Conservation (phyloP, 2,888 invertebrate species). For the Apantesis nais region DNA sequence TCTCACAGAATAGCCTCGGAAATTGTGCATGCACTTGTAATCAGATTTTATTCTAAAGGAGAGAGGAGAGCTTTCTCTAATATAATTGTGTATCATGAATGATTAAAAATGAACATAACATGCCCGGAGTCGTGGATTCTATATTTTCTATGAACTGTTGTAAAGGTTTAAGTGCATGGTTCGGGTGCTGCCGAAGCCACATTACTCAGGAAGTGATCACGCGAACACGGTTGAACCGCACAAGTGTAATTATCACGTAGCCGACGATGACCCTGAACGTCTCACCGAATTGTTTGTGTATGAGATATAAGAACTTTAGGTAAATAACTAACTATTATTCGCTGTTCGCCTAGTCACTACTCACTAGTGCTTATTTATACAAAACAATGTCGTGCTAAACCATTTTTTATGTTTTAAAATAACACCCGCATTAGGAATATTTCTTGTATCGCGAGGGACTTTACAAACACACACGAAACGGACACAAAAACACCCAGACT, state of each 20-base stretch:
- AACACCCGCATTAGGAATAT: too few species aligned
- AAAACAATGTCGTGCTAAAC: background rate
- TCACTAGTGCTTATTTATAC: background rate
- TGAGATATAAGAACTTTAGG: slow-evolving; percentile 6
- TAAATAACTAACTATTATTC: background rate
- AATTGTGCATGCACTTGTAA: too few species aligned
- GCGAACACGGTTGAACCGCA: background rate
- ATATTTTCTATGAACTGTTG: background rate
- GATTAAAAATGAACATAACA: background rate
- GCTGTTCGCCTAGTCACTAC: background rate
- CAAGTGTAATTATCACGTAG: slow-evolving; percentile 16
- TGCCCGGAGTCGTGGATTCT: background rate
- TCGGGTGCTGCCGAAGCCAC: background rate
- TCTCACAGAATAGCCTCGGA: too few species aligned
- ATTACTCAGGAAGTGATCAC: background rate
- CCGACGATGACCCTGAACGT: slow-evolving; percentile 14
- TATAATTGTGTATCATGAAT: too few species aligned
- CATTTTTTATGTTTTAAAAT: too few species aligned
- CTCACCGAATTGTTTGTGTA: slow-evolving; percentile 7
- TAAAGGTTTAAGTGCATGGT: background rate
- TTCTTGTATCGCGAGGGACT: too few species aligned
- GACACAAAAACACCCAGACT: too few species aligned
- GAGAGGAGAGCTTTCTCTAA: too few species aligned
- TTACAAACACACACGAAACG: too few species aligned
- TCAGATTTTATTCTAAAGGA: too few species aligned